Evolutionary conservation across 1,140 invertebrate genomes (phyloP), one percentile per base, ranked within the genome.

Genomic region (Achatina immaculata): DNA sequence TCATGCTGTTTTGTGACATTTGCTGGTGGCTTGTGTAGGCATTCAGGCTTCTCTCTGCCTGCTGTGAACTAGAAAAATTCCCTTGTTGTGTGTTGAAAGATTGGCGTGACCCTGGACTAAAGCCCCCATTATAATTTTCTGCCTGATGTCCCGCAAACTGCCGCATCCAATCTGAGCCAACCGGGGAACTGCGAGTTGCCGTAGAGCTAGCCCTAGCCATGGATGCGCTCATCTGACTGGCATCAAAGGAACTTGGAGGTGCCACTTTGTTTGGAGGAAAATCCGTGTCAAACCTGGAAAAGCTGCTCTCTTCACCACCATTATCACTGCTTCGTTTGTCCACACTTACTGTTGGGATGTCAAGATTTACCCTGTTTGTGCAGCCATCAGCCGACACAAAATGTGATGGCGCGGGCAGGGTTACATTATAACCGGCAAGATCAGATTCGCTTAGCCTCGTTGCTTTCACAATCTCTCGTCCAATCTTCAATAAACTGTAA

Each of bases 401-500:
- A 11, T 43, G 45, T 11, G 68, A 43, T 31, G 55, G 65, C 9
- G 34, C 4, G 16, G 45, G 43, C 6, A 72, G 19, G 40, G 24
- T 69, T 9, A 45, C 65, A 45, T 65, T 68, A 34, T 55, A 77
- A 28, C 78, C 81, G 14, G 81, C 66, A n/a, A 89, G 65, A 31
- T 88, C 82, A 34, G 45, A 21, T 2, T 72, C 65, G 31, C 84
- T 81, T 19, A 89, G 66, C 24, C 86, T 85, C 21, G 71, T 68
- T 21, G 86, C 48, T 76, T 85, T 85, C 4, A 90, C 88, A 36
- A 88, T 74, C 71, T 88, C 89, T 36, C 86, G 82, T 42, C 89
- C 89, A 78, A 90, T 90, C 81, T 90, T 90, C 40, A 90, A 51
- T 72, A 90, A 78, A 81, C 89, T 90, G 82, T 90, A 89, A 55